Conservation (phyloP, 2,888 invertebrate species). For the Hydraecia micacea region DNA sequence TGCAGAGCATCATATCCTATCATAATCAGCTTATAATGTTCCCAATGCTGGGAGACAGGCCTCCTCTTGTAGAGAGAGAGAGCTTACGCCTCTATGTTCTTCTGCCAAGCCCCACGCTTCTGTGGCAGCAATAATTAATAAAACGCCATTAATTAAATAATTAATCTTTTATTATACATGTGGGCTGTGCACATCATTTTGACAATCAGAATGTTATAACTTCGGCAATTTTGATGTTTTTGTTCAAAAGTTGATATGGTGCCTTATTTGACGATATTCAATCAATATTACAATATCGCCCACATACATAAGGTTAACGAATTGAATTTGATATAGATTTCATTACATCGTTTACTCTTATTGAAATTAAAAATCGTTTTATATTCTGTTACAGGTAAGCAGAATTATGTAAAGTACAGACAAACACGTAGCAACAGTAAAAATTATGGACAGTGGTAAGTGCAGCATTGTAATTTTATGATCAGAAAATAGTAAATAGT, state of each 20-base stretch:
- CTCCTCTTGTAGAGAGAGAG: too few relatives aligned
- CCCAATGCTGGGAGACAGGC: too few relatives aligned
- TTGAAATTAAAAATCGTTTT: background rate
- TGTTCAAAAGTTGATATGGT: background rate
- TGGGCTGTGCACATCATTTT: background rate
- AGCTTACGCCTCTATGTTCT: background rate
- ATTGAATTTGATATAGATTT: background rate
- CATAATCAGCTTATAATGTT: too few relatives aligned
- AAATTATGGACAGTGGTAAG: constrained; percentile 3
- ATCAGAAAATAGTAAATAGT: background rate
- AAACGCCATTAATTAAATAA: background rate
- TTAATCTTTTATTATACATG: background rate
- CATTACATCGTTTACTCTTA: background rate
- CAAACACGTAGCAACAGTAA: background rate
- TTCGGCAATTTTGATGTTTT: background rate
- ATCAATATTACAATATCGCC: constrained; percentile 2
- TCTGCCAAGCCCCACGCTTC: background rate
- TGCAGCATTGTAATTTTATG: background rate
- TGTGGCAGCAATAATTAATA: background rate
- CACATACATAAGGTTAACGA: background rate
- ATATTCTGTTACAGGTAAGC: constrained; percentile 52
- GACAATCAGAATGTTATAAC: background rate
- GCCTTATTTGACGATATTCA: background rate
- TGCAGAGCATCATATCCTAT: background rate
- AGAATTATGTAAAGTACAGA: background rate